Conservation (phyloP, 2,797 vertebrate genomes). For the Cuniculus paca region DNA sequence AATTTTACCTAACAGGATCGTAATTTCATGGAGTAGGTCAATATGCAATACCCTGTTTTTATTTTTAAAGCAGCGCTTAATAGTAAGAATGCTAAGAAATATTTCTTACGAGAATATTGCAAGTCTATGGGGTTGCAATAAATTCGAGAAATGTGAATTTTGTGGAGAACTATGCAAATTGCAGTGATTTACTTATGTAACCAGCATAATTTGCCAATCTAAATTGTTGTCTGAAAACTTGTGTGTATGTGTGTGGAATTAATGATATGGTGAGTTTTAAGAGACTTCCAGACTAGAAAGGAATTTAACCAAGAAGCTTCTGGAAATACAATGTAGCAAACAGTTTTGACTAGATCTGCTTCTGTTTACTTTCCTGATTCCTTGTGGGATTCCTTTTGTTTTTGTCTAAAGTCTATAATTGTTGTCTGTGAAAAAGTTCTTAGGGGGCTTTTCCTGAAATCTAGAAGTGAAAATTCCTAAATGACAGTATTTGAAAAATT, state of each 20-base stretch:
- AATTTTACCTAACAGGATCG: background rate
- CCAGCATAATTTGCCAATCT: background rate
- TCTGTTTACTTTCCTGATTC: background rate
- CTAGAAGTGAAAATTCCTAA: conserved; percentile 22
- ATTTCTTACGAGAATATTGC: background rate
- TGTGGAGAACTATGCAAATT: background rate
- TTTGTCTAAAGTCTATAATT: background rate
- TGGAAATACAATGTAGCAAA: background rate
- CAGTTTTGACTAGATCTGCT: background rate
- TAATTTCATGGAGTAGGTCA: background rate
- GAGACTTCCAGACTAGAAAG: background rate
- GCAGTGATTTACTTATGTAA: background rate
- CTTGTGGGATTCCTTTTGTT: background rate
- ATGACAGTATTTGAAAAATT: background rate
- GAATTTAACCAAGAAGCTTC: background rate
- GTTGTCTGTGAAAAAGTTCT: background rate
- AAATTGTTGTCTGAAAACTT: background rate
- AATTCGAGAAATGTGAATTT: background rate
- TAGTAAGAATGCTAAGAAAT: background rate
- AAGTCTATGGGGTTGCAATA: background rate
- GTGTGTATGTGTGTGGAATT: background rate
- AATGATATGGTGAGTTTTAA: background rate
- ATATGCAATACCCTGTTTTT: background rate
- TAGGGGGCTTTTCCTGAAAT: background rate
- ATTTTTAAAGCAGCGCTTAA: background rate